Evolutionary conservation across 2,113 vertebrate species (phyloP).

Genomic region (Vireo altiloquus): DNA sequence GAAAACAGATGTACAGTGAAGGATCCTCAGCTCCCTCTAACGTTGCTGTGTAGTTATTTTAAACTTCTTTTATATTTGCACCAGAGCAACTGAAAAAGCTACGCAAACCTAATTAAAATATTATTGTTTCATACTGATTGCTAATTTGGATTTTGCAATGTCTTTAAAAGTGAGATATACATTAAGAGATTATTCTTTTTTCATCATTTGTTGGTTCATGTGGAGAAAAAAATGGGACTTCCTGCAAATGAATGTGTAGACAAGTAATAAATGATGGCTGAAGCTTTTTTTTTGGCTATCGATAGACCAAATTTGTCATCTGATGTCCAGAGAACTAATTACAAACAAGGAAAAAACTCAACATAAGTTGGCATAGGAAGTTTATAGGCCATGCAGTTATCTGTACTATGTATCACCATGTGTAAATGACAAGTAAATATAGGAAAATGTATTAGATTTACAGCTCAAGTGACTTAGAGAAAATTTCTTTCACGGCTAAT

Average conservation of each 20-base stretch:
- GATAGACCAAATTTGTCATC: neutral
- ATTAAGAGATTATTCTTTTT: neutral
- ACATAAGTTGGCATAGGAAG: neutral
- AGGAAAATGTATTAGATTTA: neutral
- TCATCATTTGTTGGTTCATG: neutral
- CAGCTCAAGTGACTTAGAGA: neutral
- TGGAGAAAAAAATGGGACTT: neutral
- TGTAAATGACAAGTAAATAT: neutral
- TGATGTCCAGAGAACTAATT: neutral
- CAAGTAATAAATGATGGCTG: neutral
- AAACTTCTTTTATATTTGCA: neutral
- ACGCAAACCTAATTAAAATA: neutral
- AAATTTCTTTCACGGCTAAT: neutral
- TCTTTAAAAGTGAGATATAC: neutral
- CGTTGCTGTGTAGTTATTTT: neutral
- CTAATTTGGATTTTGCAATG: neutral
- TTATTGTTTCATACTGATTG: neutral
- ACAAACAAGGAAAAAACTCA: neutral
- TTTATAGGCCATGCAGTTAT: neutral
- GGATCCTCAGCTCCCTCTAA: neutral
- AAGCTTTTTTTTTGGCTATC: neutral
- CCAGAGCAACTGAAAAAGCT: neutral
- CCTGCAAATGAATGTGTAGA: neutral
- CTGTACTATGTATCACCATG: neutral
- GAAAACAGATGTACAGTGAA: neutral